Percentiles rank a stretch among this genome's conserved stretches.
Conservation (phyloP, 1,140 invertebrate species). For the Lordiphosa mommai region DNA sequence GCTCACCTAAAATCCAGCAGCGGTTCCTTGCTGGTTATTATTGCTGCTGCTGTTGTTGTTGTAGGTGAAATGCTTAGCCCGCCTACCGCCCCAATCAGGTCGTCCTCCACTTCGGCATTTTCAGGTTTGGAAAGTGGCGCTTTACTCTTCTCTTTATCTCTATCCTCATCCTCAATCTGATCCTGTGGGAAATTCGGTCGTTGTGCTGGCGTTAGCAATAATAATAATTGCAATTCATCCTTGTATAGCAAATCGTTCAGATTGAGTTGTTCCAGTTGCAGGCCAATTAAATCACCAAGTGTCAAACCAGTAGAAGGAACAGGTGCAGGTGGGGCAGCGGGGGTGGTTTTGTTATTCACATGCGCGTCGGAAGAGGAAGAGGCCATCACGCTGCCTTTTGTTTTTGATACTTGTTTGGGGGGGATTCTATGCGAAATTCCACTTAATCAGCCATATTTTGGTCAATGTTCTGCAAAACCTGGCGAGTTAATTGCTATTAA, state of each 20-base stretch:
- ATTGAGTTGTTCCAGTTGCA: conserved; percentile 50
- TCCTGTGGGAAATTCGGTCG: conserved; percentile 23
- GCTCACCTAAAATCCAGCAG: conserved; percentile 47
- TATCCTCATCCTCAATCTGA: conserved; percentile 17
- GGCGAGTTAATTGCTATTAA: conserved; percentile 32
- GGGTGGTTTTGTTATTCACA: conserved; percentile 41
- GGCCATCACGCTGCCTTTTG: conserved; percentile 33
- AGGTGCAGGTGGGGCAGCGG: conserved; percentile 3
- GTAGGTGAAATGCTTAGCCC: conserved; percentile 37
- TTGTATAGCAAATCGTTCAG: conserved; percentile 40
- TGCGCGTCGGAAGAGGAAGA: conserved; percentile 46
- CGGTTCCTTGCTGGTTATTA: conserved; percentile 31
- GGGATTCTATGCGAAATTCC: conserved; percentile 15
- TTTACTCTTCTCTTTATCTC: neutral
- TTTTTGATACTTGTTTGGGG: conserved; percentile 12
- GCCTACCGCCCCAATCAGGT: conserved; percentile 48
- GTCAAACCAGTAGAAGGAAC: conserved; percentile 11
- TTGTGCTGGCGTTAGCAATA: conserved; percentile 39
- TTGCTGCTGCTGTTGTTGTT: conserved; percentile 1
- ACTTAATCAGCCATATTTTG: conserved; percentile 31
- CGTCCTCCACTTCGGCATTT: conserved; percentile 40
- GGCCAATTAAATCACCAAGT: conserved; percentile 48
- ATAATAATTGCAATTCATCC: conserved; percentile 53
- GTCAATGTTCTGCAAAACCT: conserved; percentile 32
- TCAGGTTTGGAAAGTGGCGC: conserved; percentile 45